These are phyloP conservation scores for Mimumesa dahlbomi DNA, from an alignment of 2,888 invertebrate genomes.

Conservation along the genomic window DNA sequence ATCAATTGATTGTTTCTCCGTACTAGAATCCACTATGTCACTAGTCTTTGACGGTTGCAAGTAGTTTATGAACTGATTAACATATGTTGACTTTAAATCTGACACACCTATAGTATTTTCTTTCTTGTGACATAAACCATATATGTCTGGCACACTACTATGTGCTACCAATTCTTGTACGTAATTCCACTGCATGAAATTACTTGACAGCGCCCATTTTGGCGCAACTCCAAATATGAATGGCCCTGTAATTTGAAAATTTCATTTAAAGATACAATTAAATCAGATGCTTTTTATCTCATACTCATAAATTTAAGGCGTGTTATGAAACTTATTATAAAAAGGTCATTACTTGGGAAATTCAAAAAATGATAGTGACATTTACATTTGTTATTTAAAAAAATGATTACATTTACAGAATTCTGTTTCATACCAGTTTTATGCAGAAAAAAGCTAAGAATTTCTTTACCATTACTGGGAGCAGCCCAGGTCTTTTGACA, in stretches of 20 bases:
- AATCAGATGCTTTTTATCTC: not conserved
- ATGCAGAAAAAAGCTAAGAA: too few relatives aligned
- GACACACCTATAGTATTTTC: constrained; percentile 35
- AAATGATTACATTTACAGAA: too few relatives aligned
- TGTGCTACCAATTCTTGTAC: constrained; percentile 72
- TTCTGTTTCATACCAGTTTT: too few relatives aligned
- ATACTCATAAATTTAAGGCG: not conserved
- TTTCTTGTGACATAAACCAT: constrained; percentile 39
- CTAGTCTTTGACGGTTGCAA: constrained; percentile 31
- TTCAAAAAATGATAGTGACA: too few relatives aligned
- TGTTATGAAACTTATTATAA: too few relatives aligned
- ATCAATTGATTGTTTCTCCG: constrained; percentile 9
- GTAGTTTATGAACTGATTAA: constrained; percentile 46
- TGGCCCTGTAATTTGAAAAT: constrained; percentile 67
- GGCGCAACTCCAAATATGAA: constrained; percentile 72
- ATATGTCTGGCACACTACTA: constrained; percentile 53
- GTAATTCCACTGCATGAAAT: constrained; percentile 70
- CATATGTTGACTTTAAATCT: constrained; percentile 33
- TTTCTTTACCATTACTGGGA: constrained; percentile 71
- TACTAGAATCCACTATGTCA: constrained; percentile 31
- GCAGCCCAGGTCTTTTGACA: constrained; percentile 58
- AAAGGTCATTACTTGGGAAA: too few relatives aligned
- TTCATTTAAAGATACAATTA: not conserved
- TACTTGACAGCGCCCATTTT: constrained; percentile 74
- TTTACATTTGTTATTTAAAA: too few relatives aligned